phyloP scores from a whole-genome alignment of 2,113 vertebrate genomes.

The Anhinga anhinga region DNA sequence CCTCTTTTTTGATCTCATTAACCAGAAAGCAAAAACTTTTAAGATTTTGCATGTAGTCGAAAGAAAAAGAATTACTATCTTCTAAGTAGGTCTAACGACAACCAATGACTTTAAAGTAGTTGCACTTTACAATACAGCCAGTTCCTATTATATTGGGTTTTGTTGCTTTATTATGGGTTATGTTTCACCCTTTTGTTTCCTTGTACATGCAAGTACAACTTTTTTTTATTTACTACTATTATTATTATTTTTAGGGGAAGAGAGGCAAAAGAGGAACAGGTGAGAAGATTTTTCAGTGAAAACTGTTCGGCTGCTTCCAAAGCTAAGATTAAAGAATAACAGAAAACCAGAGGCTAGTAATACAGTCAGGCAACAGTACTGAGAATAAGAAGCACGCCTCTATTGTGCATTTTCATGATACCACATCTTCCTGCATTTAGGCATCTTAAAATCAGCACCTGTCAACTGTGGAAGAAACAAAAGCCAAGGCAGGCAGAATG shows the following conservation, averaged over 20 bases:
- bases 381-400: not conserved
- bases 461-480: not conserved
- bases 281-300: not conserved
- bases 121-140: not conserved
- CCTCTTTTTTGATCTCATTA: not conserved
- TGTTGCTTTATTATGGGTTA: not conserved
- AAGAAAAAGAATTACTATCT: not conserved
- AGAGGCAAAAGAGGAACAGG: not conserved
- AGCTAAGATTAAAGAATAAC: not conserved
- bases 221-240: not conserved
- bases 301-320: not conserved
- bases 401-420: not conserved
- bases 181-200: not conserved
- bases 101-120: not conserved
- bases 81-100: not conserved
- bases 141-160: not conserved
- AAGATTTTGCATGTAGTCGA: not conserved
- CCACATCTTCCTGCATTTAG: not conserved
- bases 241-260: not conserved
- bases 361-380: not conserved
- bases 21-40: not conserved
- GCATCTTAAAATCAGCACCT: not conserved
- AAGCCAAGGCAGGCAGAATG: not conserved
- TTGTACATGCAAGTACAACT: not conserved
- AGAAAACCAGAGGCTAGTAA: not conserved